These are phyloP conservation scores for Eurytoma adleriae DNA, from an alignment of 2,888 invertebrate genomes.

Conservation along the genomic window DNA sequence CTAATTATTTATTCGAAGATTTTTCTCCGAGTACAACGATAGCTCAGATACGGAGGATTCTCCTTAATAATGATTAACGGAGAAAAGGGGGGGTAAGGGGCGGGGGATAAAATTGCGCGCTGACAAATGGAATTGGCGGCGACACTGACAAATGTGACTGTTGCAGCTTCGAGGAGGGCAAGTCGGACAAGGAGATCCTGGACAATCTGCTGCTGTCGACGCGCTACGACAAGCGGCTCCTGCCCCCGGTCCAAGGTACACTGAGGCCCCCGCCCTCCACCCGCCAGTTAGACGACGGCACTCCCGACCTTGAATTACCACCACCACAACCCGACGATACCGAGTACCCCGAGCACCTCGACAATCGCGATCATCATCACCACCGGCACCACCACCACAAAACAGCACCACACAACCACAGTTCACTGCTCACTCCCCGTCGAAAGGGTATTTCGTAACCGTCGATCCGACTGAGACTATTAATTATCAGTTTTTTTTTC, in stretches of 20 bases:
- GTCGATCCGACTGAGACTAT: slow-evolving; percentile 43
- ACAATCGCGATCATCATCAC: slow-evolving; percentile 71
- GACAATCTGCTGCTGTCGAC: slow-evolving; percentile 92
- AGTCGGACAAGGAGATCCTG: slow-evolving; percentile 94
- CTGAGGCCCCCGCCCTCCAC: slow-evolving; percentile 74
- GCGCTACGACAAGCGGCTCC: slow-evolving; percentile 94
- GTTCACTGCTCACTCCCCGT: slow-evolving; percentile 74
- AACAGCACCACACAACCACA: slow-evolving; percentile 74
- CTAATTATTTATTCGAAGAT: too few species aligned
- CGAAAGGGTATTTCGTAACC: slow-evolving; percentile 70
- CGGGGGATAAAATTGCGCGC: background rate
- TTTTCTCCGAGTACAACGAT: too few species aligned
- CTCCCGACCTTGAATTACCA: slow-evolving; percentile 41
- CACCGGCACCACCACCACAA: slow-evolving; percentile 67
- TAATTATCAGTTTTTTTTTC: background rate
- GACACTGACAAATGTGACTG: slow-evolving; percentile 50
- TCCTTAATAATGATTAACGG: too few species aligned
- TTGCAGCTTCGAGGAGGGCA: slow-evolving; percentile 92
- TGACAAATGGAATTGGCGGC: too few species aligned
- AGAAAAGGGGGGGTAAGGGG: background rate
- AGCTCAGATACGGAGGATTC: too few species aligned
- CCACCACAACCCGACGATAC: slow-evolving; percentile 58
- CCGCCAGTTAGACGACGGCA: slow-evolving; percentile 73
- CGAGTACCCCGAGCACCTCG: slow-evolving; percentile 72
- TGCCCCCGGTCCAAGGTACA: slow-evolving; percentile 92